Evolutionary conservation across 2,113 vertebrate species (phyloP), one percentile per base, ranked within the genome.

Genomic region (Heterochromis multidens): DNA sequence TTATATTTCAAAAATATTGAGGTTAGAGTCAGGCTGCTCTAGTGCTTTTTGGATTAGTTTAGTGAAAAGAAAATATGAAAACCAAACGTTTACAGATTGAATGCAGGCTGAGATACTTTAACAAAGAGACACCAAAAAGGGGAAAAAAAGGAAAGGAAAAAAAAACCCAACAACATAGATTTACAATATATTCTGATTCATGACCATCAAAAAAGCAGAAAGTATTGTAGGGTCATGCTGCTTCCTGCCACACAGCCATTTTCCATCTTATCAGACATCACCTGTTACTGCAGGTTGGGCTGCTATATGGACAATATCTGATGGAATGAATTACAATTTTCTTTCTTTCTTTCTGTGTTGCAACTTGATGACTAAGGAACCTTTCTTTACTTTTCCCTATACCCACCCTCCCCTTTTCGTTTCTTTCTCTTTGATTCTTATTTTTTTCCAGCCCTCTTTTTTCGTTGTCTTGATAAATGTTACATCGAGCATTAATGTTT

Each of bases 401-500:
- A 4, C 9, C 6, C 43, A 4, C n/a, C 0, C 31, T 6, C 9
- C 54, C 60, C 29, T 79, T 40, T 80, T 60, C 35, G 2, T 67
- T 59, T 65, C 57, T 46, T 56, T 82, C 37, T 46, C 60, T 84
- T 82, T 74, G 54, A 74, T 31, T 86, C 52, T 67, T 85, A 37
- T 85, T 81, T 90, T 81, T 85, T 76, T 62, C 46, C 52, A 77
- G 33, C 58, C 8, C 10, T 17, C 70, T 58, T 37, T 74, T 72
- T 82, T 77, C 62, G n/a, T 83, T 83, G 77, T 91, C 88, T 87
- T 91, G 89, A 94, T 94, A 88, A 95, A 95, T 96, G 85, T 94
- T 95, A 94, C 88, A 95, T 90, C 43, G 52, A 72, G 57, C 85
- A 95, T 96, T 25, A 93, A 95, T 95, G 91, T 94, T 96, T 95